Evolutionary conservation across 2,113 vertebrate genomes (phyloP), one percentile per base, ranked within the genome.

Genomic region (Anas platyrhynchos): DNA sequence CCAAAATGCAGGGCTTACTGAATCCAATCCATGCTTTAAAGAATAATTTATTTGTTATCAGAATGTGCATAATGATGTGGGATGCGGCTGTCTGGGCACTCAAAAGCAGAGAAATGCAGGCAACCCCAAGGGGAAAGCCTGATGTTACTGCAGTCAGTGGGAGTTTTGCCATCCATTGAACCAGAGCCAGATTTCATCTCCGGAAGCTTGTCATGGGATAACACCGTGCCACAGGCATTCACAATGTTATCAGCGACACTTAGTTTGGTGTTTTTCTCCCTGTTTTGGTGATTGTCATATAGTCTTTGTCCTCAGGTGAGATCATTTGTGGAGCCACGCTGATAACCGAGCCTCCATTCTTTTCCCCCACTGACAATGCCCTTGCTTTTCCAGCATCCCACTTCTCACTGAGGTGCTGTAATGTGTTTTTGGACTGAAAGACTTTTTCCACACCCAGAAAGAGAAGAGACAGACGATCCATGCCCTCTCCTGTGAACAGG

Each of bases 391-490:
- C 38, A 32, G 44, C 9, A 21, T 77, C 46, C 46, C 12, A 2
- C 82, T 74, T 83, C 67, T 79, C 50, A 15, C 82, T 43, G 31
- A 66, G 67, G 29, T 41, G 9, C 63, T 48, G 7, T 20, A 59
- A 31, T 52, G 78, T 43, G 2, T 68, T 48, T 62, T 44, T 41
- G 86, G 54, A 34, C 54, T 48, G 71, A 21, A 52, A 72, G 54
- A 36, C 32, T 34, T 52, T 48, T 67, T 82, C 66, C 46, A 54
- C 13, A 54, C n/a, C 21, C 44, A 71, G 32, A 23, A 41, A 73
- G 81, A 88, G 80, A 75, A 74, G 66, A 84, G 58, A 78, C 84
- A 91, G 71, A 85, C 59, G 59, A 84, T 67, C 93, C 78, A 6
- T 79, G 81, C 71, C 78, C 84, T 87, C 91, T 85, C 0, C 0